phyloP scores from a whole-genome alignment of 2,797 vertebrate genomes.

The Sebastes wilsoni region DNA sequence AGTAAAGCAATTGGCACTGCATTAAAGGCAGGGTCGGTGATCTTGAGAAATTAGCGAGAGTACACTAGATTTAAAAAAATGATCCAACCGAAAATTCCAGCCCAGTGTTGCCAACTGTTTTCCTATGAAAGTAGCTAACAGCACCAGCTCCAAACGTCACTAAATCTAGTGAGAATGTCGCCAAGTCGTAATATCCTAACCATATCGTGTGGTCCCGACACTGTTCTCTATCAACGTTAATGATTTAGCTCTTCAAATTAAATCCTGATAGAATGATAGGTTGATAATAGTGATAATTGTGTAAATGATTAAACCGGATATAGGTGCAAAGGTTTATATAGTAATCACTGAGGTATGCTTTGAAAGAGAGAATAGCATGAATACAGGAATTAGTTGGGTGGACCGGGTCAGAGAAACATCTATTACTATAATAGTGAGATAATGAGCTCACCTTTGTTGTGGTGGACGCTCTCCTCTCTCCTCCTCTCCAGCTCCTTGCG shows the following conservation, averaged over 20 bases:
- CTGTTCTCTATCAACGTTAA: background rate
- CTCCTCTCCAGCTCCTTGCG: constrained; percentile 92
- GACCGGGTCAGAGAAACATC: background rate
- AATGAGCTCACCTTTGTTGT: constrained; percentile 86
- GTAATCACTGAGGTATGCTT: constrained; percentile 5
- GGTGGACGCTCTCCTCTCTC: constrained; percentile 89
- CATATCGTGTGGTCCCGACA: background rate
- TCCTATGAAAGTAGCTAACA: no score
- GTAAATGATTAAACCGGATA: background rate
- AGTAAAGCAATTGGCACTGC: background rate
- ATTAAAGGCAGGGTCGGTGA: no score
- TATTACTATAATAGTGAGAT: background rate
- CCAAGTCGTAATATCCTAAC: background rate
- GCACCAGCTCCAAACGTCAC: no score
- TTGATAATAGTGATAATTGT: background rate
- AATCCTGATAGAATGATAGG: background rate
- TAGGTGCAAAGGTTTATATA: background rate
- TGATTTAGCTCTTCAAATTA: background rate
- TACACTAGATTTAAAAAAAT: no score
- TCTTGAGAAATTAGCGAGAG: no score
- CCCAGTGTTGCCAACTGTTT: no score
- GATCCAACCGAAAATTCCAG: no score
- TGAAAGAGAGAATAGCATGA: constrained; percentile 4
- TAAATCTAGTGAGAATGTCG: no score
- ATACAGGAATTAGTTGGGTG: background rate